phyloP scores from a whole-genome alignment of 2,113 vertebrate species.

The Oryzias melastigma region DNA sequence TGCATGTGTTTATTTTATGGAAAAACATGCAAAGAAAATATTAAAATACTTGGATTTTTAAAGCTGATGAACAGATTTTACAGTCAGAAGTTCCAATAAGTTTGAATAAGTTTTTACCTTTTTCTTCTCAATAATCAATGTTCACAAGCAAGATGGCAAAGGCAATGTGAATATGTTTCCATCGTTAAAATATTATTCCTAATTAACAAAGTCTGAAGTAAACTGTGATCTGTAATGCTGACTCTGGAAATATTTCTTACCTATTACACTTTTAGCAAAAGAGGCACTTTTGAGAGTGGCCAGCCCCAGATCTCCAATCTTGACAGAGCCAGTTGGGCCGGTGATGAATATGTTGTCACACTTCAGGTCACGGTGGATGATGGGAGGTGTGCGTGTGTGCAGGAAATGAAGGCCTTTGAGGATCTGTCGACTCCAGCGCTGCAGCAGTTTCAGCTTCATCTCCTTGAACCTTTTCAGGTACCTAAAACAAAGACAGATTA shows the following conservation, averaged over 20 bases:
- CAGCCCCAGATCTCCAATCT: conserved; percentile 95
- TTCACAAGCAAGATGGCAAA: not conserved
- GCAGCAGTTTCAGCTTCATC: conserved; percentile 96
- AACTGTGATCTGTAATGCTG: not conserved
- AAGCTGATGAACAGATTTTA: too few relatives aligned
- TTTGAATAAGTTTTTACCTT: too few relatives aligned
- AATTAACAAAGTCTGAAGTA: not conserved
- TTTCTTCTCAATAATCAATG: too few relatives aligned
- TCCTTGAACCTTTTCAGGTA: conserved; percentile 96
- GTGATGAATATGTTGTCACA: conserved; percentile 99
- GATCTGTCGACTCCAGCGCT: conserved; percentile 97
- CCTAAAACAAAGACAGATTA: conserved; percentile 61
- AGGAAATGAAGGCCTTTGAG: conserved; percentile 95
- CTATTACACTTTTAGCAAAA: conserved; percentile 98
- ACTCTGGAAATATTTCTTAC: conserved; percentile 61
- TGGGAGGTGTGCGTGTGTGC: conserved; percentile 92
- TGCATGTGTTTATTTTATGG: too few relatives aligned
- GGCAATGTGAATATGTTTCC: not conserved
- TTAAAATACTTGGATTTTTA: too few relatives aligned
- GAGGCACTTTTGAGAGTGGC: conserved; percentile 96
- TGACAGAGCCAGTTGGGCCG: conserved; percentile 92
- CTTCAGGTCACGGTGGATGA: conserved; percentile 97
- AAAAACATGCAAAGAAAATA: too few relatives aligned
- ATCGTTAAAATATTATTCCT: not conserved
- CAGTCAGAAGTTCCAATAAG: too few relatives aligned